Percentiles rank a stretch among this genome's conserved stretches.
phyloP scores from a whole-genome alignment of 35 echinoderm and acorn worm genomes.

The Patiria miniata region DNA sequence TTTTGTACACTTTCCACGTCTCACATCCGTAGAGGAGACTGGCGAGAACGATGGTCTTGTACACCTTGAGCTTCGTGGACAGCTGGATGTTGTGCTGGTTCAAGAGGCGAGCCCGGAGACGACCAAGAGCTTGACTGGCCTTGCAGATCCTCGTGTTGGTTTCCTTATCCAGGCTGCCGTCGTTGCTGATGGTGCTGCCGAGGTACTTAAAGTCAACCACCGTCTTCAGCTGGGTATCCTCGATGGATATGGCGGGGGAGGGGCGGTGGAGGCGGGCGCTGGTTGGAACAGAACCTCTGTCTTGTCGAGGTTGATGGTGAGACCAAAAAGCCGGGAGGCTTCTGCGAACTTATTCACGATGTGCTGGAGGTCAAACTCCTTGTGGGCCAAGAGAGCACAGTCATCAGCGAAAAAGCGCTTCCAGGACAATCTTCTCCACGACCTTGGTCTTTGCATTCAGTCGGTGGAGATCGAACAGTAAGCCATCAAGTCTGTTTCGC shows the following conservation, averaged over 20 bases:
- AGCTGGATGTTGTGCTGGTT: conserved; percentile 7
- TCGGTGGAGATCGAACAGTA: conserved; percentile 23
- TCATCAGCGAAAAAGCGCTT: conserved; percentile 46
- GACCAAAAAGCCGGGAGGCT: conserved; percentile 30
- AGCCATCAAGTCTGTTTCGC: conserved; percentile 30
- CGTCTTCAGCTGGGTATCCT: neutral
- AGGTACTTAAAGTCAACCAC: conserved; percentile 27
- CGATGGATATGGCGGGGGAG: neutral
- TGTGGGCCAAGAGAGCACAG: conserved; percentile 37
- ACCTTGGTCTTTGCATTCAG: conserved; percentile 17
- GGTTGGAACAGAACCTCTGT: conserved; percentile 39
- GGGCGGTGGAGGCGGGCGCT: neutral
- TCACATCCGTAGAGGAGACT: conserved; percentile 55
- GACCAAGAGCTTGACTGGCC: neutral
- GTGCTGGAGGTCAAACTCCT: conserved; percentile 3
- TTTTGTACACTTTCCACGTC: conserved; percentile 40
- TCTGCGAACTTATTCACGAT: conserved; percentile 42
- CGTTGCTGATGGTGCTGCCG: neutral
- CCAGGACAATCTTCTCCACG: neutral
- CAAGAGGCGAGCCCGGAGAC: neutral
- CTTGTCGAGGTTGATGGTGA: conserved; percentile 46
- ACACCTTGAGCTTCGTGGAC: conserved; percentile 37
- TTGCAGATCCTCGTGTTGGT: neutral
- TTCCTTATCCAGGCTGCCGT: conserved; percentile 22
- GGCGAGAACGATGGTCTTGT: conserved; percentile 49